A percentile compares a stretch with the other conserved stretches of the same genome.
These are phyloP conservation scores for Muschampia plurimacula DNA, from an alignment of 2,888 invertebrate species.

Conservation along the genomic window DNA sequence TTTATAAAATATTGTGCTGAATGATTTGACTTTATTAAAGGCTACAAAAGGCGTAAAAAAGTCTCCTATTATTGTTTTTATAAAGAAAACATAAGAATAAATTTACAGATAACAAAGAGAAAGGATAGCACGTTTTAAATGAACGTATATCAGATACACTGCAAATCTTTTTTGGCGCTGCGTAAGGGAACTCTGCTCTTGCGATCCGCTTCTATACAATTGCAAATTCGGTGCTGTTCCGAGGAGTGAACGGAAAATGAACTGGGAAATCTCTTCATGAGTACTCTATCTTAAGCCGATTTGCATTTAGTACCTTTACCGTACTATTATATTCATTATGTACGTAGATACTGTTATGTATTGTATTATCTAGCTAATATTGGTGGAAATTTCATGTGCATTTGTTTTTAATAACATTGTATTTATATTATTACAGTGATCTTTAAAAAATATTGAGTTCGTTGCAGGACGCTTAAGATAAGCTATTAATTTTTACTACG, in stretches of 20 bases:
- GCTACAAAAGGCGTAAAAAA: neutral
- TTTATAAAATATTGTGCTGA: neutral
- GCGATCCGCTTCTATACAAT: conserved; percentile 26
- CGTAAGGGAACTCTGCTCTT: conserved; percentile 29
- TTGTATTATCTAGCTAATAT: too few relatives aligned
- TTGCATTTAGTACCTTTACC: conserved; percentile 13
- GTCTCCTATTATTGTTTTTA: neutral
- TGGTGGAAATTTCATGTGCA: too few relatives aligned
- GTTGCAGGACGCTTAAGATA: too few relatives aligned
- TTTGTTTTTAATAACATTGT: too few relatives aligned
- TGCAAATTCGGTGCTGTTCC: conserved; percentile 31
- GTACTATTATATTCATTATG: too few relatives aligned
- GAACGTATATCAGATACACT: conserved; percentile 34
- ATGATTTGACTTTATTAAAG: neutral
- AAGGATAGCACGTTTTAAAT: conserved; percentile 35
- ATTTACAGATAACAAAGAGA: conserved; percentile 35
- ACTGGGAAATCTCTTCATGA: conserved; percentile 29
- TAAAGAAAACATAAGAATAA: conserved; percentile 26
- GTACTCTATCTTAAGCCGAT: conserved; percentile 22
- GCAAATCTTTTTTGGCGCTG: conserved; percentile 30
- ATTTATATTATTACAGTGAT: too few relatives aligned
- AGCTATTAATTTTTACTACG: too few relatives aligned
- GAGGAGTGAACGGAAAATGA: conserved; percentile 30
- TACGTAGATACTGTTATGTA: too few relatives aligned
- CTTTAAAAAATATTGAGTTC: too few relatives aligned